phyloP scores from a whole-genome alignment of 1,140 invertebrate species.

The Ceratitis capitata region DNA sequence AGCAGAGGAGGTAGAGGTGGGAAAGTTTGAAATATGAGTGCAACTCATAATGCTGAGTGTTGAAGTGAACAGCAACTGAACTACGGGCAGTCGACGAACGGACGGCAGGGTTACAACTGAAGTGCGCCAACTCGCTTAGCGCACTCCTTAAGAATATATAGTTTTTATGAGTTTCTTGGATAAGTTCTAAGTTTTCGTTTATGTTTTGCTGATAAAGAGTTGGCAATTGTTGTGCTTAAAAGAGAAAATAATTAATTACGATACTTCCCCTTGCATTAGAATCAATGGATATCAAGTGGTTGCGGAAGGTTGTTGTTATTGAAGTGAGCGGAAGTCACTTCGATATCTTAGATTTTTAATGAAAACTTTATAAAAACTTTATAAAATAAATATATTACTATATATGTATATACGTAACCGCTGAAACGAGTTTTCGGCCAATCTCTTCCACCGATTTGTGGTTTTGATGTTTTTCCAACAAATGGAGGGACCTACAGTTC shows the following conservation, averaged over 20 bases:
- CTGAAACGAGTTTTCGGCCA: no score
- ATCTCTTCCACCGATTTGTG: no score
- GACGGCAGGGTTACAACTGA: neutral
- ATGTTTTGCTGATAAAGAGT: neutral
- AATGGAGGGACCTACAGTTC: no score
- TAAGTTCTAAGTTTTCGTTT: neutral
- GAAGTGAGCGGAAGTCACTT: neutral
- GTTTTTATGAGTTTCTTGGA: neutral
- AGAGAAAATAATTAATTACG: neutral
- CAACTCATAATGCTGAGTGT: neutral
- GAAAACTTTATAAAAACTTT: no score
- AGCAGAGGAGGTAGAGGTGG: no score
- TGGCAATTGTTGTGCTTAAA: neutral
- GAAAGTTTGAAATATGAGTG: neutral
- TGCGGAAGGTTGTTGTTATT: neutral
- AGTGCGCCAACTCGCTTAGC: neutral
- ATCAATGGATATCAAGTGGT: neutral
- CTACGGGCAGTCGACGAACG: neutral
- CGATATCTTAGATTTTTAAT: no score
- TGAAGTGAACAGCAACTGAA: neutral
- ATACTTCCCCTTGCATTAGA: neutral
- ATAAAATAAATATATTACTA: no score
- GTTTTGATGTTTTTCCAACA: no score
- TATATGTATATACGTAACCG: no score
- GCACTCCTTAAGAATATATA: neutral